These are phyloP conservation scores for Caenorhabditis panamensis DNA, from an alignment of 2,888 invertebrate genomes.

Conservation along the genomic window DNA sequence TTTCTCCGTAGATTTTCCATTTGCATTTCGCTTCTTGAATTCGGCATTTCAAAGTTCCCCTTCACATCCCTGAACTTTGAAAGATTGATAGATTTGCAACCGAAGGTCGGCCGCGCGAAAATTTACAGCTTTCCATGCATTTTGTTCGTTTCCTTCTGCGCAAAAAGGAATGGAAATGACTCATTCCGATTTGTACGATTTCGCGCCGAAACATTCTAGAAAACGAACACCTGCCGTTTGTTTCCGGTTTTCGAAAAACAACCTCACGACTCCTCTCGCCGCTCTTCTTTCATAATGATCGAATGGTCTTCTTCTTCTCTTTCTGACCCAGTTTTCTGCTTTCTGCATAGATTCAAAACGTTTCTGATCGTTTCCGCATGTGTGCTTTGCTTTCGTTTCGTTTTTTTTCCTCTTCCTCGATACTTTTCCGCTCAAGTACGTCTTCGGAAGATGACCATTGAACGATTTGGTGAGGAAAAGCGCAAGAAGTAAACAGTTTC, in stretches of 20 bases:
- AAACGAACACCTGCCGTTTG: background rate
- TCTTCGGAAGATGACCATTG: slow-evolving; percentile 9
- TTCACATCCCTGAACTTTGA: too few species aligned
- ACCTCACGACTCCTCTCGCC: background rate
- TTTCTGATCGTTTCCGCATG: background rate
- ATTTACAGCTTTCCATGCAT: too few species aligned
- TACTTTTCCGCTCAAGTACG: background rate
- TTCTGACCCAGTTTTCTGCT: slow-evolving; percentile 9
- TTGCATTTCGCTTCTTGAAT: background rate
- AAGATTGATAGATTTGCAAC: too few species aligned
- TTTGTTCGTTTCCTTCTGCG: too few species aligned
- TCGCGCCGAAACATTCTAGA: too few species aligned
- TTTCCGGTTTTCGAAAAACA: background rate
- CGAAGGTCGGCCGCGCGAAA: too few species aligned
- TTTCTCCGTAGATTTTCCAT: background rate
- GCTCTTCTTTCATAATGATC: background rate
- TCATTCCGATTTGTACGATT: too few species aligned
- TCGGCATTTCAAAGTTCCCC: background rate
- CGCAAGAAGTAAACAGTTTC: slow-evolving; percentile 40
- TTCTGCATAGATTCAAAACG: background rate
- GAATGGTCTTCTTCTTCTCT: background rate
- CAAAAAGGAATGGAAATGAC: too few species aligned
- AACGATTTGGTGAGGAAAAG: background rate
- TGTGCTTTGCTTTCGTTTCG: slow-evolving; percentile 5
- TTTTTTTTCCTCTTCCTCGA: background rate